Evolutionary conservation across 2,113 vertebrate genomes (phyloP).

Genomic region (Hystrix brachyura): DNA sequence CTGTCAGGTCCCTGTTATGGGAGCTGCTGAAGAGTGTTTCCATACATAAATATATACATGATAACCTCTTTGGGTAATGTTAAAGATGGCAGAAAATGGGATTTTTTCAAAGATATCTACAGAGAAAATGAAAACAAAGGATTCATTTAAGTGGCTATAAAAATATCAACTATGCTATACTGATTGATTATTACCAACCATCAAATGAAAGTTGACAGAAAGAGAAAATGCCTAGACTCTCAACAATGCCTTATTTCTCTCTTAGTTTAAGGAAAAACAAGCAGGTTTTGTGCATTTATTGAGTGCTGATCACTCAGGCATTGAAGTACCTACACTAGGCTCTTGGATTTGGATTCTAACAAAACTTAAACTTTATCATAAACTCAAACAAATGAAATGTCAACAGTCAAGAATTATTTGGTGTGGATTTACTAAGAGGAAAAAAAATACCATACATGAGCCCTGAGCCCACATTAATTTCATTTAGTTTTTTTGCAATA

Average conservation of each 20-base stretch:
- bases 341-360: background rate
- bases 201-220: background rate
- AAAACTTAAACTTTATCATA: too few species aligned
- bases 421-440: constrained; percentile 53
- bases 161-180: background rate
- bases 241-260: background rate
- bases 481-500: constrained; percentile 28
- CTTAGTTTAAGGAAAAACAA: background rate
- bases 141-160: background rate
- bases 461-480: background rate
- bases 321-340: background rate
- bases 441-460: constrained; percentile 52
- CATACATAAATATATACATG: background rate
- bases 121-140: background rate
- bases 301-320: background rate
- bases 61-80: background rate
- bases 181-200: background rate
- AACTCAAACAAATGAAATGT: background rate
- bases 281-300: background rate
- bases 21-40: background rate
- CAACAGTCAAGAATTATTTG: constrained; percentile 47
- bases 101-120: background rate
- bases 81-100: background rate
- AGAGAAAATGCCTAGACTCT: background rate
- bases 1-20: background rate